Evolutionary conservation across 2,888 invertebrate genomes (phyloP).

Genomic region (Bugula neritina): DNA sequence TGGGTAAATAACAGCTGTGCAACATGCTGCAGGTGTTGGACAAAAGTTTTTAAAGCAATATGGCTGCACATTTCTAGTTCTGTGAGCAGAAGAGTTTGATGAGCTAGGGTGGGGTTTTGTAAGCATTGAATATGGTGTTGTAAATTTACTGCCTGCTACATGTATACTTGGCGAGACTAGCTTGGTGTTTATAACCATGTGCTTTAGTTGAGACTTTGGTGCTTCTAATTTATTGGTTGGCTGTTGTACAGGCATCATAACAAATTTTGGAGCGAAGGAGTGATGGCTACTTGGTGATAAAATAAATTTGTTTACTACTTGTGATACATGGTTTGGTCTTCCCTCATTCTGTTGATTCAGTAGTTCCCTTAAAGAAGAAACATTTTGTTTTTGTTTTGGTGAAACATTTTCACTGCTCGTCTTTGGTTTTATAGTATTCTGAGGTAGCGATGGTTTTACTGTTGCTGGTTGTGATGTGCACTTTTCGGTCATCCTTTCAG

Average conservation of each 20-base stretch:
- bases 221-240: not conserved
- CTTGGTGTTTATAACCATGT: not conserved
- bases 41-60: not conserved
- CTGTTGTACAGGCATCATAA: not conserved
- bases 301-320: not conserved
- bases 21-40: not conserved
- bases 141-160: too few species aligned
- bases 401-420: too few species aligned
- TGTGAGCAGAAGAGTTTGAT: not conserved
- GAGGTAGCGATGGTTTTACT: too few species aligned
- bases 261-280: not conserved
- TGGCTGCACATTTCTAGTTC: not conserved
- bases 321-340: not conserved
- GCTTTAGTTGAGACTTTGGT: not conserved
- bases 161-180: not conserved
- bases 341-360: not conserved
- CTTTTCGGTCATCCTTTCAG: too few species aligned
- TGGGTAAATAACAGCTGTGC: not conserved
- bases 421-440: too few species aligned
- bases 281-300: not conserved
- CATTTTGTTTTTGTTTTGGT: too few species aligned
- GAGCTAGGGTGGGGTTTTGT: not conserved
- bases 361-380: too few species aligned
- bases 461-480: too few species aligned
- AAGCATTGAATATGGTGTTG: not conserved